These are phyloP conservation scores for Goniozus legneri DNA, from an alignment of 1,140 invertebrate species.

Conservation along the genomic window DNA sequence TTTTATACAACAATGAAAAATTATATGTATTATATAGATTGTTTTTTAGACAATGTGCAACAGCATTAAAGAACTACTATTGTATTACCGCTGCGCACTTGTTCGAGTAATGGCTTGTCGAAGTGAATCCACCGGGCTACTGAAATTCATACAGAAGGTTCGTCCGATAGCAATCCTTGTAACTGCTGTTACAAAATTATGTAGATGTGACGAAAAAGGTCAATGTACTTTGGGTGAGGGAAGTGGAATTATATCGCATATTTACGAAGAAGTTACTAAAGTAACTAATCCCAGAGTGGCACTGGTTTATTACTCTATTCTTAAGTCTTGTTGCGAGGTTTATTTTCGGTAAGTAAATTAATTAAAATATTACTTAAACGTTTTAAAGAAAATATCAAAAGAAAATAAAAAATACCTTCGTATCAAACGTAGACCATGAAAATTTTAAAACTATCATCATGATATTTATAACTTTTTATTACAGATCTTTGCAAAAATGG, in stretches of 20 bases:
- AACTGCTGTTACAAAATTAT: slow-evolving; percentile 57
- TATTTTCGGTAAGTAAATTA: slow-evolving; percentile 63
- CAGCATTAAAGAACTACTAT: slow-evolving; percentile 55
- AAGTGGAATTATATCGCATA: slow-evolving; percentile 57
- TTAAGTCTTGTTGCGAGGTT: slow-evolving; percentile 60
- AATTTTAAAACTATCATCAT: too few relatives aligned
- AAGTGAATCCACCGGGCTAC: slow-evolving; percentile 46
- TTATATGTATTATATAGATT: slow-evolving; percentile 2
- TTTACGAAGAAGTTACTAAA: slow-evolving; percentile 59
- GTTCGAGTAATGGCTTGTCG: slow-evolving; percentile 50
- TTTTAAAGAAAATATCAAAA: too few relatives aligned
- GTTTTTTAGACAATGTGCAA: slow-evolving; percentile 55
- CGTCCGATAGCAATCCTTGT: slow-evolving; percentile 55
- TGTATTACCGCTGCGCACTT: slow-evolving; percentile 56
- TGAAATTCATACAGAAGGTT: slow-evolving; percentile 52
- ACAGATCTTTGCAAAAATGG: slow-evolving; percentile 61
- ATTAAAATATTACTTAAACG: too few relatives aligned
- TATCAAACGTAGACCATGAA: too few relatives aligned
- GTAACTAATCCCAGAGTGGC: slow-evolving; percentile 56
- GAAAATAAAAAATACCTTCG: too few relatives aligned
- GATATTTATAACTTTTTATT: slow-evolving; percentile 22
- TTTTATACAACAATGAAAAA: background rate
- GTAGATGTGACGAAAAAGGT: slow-evolving; percentile 49
- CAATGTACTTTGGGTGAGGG: slow-evolving; percentile 46
- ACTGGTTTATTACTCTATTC: slow-evolving; percentile 55